Percentiles rank a stretch among this genome's conserved stretches.
phyloP scores from a whole-genome alignment of 2,113 vertebrate species.

The Pterocles burchelli region DNA sequence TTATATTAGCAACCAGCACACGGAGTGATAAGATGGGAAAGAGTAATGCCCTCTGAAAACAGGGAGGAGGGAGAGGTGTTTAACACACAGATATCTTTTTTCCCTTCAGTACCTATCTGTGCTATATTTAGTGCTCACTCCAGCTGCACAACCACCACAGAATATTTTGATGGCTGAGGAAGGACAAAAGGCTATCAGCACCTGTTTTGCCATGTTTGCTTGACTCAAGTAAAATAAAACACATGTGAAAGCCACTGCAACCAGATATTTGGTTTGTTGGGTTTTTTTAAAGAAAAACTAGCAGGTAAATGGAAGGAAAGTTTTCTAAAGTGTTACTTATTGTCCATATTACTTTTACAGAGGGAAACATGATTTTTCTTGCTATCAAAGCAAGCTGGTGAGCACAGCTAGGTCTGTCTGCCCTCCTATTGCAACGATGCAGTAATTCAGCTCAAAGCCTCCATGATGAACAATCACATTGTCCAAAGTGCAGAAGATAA shows the following conservation, averaged over 20 bases:
- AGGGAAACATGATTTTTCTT: not conserved
- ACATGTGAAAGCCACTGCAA: not conserved
- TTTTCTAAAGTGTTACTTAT: not conserved
- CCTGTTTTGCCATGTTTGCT: not conserved
- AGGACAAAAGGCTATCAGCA: not conserved
- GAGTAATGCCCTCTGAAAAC: not conserved
- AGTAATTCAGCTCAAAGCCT: not conserved
- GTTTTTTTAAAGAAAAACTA: not conserved
- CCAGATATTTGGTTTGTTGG: not conserved
- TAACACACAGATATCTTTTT: not conserved
- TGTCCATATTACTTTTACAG: not conserved
- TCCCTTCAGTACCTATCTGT: not conserved
- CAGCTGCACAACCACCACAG: not conserved
- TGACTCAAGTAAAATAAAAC: not conserved
- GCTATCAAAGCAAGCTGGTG: not conserved
- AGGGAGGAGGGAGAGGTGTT: not conserved
- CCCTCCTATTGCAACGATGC: not conserved
- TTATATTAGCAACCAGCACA: fast-evolving
- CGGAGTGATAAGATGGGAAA: not conserved
- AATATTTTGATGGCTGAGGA: not conserved
- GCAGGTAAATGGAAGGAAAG: not conserved
- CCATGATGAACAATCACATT: not conserved
- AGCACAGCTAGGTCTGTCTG: not conserved
- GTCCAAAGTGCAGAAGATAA: not conserved
- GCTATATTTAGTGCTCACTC: not conserved